phyloP scores from a whole-genome alignment of 2,113 vertebrate species.

The Climacteris rufus region DNA sequence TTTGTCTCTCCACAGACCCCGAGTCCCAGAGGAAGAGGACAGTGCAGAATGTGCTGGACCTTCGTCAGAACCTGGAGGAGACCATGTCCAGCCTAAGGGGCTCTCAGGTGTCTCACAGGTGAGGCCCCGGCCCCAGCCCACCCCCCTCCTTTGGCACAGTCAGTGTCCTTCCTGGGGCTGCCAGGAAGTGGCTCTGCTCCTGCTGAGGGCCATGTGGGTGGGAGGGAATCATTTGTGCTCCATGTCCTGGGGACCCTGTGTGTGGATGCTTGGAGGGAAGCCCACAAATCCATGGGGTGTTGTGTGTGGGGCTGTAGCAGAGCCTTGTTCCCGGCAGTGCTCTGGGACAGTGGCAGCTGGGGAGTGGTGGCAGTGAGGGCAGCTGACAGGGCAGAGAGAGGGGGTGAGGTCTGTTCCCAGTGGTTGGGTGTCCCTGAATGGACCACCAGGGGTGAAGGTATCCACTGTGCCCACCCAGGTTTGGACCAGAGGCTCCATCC shows the following conservation, averaged over 20 bases:
- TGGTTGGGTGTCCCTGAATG: accelerated
- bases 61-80: constrained; percentile 95
- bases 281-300: accelerated
- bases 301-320: accelerated
- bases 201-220: neutral
- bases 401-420: neutral
- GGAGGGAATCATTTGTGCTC: neutral
- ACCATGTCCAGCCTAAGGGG: constrained; percentile 95
- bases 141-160: neutral
- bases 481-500: neutral
- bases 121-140: neutral
- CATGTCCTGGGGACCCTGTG: neutral
- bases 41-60: constrained; percentile 94
- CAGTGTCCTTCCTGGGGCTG: neutral
- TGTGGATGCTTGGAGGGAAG: neutral
- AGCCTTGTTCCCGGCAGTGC: neutral
- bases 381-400: neutral
- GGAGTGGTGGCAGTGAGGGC: neutral
- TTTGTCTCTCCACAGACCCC: constrained; percentile 76
- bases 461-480: neutral
- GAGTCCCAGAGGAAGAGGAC: constrained; percentile 96
- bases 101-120: constrained; percentile 94
- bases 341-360: neutral
- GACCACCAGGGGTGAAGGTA: neutral
- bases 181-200: accelerated